phyloP scores from a whole-genome alignment of 2,113 vertebrate genomes.

The Gobio gobio region DNA sequence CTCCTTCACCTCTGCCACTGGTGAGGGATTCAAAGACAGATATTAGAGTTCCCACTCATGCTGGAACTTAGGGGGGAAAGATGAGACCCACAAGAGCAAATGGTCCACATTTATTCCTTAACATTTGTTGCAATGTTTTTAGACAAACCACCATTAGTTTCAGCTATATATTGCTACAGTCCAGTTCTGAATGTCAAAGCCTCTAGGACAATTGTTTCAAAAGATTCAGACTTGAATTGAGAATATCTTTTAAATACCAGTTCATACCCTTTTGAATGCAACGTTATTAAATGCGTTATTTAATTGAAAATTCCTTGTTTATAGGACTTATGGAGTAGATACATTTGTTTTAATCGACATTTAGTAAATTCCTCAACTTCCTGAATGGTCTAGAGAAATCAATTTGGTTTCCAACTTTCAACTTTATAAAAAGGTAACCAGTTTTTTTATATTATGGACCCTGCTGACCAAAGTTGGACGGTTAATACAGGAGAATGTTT shows the following conservation, averaged over 20 bases:
- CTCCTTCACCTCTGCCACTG: constrained; percentile 71
- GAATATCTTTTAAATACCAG: too few species aligned
- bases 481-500: neutral
- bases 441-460: neutral
- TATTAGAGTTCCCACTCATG: constrained; percentile 45
- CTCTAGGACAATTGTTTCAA: too few species aligned
- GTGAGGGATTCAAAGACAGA: constrained; percentile 66
- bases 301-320: too few species aligned
- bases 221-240: too few species aligned
- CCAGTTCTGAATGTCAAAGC: neutral
- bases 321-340: neutral
- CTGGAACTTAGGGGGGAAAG: constrained; percentile 13
- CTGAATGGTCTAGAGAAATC: neutral
- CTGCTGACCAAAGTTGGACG: neutral
- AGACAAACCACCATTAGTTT: neutral
- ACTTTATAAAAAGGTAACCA: neutral
- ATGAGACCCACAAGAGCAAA: constrained; percentile 27
- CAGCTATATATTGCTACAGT: neutral
- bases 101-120: constrained; percentile 12
- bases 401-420: neutral
- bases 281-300: too few species aligned
- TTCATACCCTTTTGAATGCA: too few species aligned
- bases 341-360: neutral
- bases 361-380: neutral
- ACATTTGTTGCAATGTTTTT: neutral